These are phyloP conservation scores for Paratilapia polleni DNA, from an alignment of 2,113 vertebrate genomes.

Conservation along the genomic window DNA sequence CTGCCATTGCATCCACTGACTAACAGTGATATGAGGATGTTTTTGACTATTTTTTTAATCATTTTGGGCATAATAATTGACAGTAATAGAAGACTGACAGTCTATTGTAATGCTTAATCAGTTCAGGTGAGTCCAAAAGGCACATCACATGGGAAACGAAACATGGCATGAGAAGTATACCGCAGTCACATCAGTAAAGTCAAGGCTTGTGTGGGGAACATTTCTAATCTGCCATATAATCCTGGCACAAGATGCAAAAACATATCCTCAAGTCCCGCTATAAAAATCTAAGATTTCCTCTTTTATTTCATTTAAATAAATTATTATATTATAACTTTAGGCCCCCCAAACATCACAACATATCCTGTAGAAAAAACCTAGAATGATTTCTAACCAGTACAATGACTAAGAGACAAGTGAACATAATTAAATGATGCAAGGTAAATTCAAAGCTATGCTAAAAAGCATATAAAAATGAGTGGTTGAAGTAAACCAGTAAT, in stretches of 20 bases:
- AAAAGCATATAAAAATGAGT: conserved; percentile 40
- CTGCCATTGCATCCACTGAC: background rate
- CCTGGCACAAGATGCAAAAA: conserved; percentile 5
- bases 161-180: background rate
- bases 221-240: background rate
- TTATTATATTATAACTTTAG: conserved; percentile 51
- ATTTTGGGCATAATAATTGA: rapidly evolving
- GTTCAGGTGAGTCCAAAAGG: conserved; percentile 40
- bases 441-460: conserved; percentile 9
- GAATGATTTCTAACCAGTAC: conserved; percentile 26
- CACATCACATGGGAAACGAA: conserved; percentile 29
- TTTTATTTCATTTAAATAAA: conserved; percentile 65
- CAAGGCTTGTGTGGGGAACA: background rate
- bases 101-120: background rate
- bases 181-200: background rate
- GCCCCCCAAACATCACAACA: conserved; percentile 18
- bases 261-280: conserved; percentile 23
- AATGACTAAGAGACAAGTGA: conserved; percentile 13
- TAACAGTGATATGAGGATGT: too few species aligned
- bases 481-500: conserved; percentile 21
- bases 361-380: background rate
- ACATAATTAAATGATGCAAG: conserved; percentile 35
- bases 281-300: conserved; percentile 20
- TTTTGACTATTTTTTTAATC: background rate
- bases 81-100: background rate